phyloP scores from a whole-genome alignment of 2,113 vertebrate species.

The Baryphthengus martii region DNA sequence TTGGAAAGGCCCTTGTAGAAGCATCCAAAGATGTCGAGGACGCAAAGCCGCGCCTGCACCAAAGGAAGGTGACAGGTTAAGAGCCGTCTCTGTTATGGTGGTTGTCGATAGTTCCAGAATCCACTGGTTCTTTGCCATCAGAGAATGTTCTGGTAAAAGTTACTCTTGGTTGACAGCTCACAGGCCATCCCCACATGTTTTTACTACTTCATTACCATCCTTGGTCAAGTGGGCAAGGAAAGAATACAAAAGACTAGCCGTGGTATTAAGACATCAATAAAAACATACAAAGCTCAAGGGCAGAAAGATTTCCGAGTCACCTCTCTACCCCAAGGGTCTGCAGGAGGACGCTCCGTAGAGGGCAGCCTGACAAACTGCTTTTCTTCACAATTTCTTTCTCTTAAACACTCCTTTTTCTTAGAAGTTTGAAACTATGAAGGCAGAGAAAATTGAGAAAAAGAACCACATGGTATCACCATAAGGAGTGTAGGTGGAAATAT shows the following conservation, averaged over 20 bases:
- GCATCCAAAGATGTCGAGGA: background rate
- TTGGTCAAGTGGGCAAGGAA: background rate
- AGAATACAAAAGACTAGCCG: background rate
- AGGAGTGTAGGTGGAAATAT: slow-evolving; percentile 73
- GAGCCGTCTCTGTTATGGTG: background rate
- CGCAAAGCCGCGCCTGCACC: accelerated
- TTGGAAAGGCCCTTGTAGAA: background rate
- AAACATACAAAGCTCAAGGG: background rate
- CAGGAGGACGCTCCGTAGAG: background rate
- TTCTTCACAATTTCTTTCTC: background rate
- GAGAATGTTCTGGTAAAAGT: background rate
- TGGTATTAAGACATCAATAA: background rate
- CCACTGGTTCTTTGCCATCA: background rate
- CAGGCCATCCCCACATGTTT: background rate
- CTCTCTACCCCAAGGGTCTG: background rate
- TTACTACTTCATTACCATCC: background rate
- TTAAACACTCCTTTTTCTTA: slow-evolving; percentile 18
- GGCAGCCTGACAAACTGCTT: background rate
- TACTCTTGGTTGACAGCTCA: background rate
- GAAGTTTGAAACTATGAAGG: slow-evolving; percentile 2
- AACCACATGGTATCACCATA: slow-evolving; percentile 68
- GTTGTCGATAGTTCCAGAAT: background rate
- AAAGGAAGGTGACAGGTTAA: background rate
- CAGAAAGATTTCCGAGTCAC: background rate
- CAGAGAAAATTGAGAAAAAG: slow-evolving; percentile 34